Conservation (phyloP, 1,140 invertebrate genomes). For the Eumeta japonica region DNA sequence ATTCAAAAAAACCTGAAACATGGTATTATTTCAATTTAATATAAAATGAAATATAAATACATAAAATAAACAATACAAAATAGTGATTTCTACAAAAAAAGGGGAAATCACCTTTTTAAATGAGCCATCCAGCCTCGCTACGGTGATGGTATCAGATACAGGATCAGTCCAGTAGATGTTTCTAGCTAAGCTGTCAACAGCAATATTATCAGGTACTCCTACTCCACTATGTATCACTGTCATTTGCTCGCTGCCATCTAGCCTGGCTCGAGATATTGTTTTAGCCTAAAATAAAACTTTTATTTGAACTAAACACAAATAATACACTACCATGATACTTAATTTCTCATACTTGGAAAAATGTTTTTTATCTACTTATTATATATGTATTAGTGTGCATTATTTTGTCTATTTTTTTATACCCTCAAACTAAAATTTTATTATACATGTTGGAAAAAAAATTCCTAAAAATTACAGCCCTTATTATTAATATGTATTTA, state of each 20-base stretch:
- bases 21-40: neutral
- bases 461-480: too few species aligned
- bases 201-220: constrained; percentile 82
- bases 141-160: constrained; percentile 85
- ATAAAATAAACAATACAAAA: too few species aligned
- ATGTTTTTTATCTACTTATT: too few species aligned
- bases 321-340: too few species aligned
- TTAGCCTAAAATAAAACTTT: constrained; percentile 52
- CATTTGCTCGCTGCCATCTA: constrained; percentile 73
- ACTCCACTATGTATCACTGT: constrained; percentile 78
- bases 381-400: too few species aligned
- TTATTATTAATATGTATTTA: too few species aligned
- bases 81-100: neutral
- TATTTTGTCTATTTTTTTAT: too few species aligned
- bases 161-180: constrained; percentile 95
- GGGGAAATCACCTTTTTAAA: constrained; percentile 65
- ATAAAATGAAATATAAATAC: too few species aligned
- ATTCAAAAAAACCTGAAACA: neutral
- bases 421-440: too few species aligned
- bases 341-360: too few species aligned
- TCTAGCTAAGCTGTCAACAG: constrained; percentile 84
- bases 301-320: too few species aligned
- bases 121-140: constrained; percentile 76
- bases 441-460: too few species aligned
- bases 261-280: constrained; percentile 62